A percentile compares a stretch with the other conserved stretches of the same genome.
These are phyloP conservation scores for Gryllus longicercus DNA, from an alignment of 2,888 invertebrate species.

Conservation along the genomic window DNA sequence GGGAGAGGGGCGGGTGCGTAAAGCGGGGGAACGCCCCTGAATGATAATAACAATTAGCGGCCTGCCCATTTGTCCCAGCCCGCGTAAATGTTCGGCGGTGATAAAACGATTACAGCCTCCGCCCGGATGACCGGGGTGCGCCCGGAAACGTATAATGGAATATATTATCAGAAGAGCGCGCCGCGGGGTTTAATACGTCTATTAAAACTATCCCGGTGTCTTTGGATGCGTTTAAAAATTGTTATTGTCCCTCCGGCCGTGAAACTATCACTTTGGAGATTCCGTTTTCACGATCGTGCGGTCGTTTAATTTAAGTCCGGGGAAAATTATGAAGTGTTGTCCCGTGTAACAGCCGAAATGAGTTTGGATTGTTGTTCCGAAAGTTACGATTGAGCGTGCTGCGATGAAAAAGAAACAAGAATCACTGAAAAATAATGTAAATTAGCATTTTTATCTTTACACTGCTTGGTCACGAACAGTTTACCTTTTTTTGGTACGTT, in stretches of 20 bases:
- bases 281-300: too few relatives aligned
- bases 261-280: background rate
- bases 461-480: too few relatives aligned
- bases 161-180: background rate
- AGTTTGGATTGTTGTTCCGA: too few relatives aligned
- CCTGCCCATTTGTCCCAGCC: background rate
- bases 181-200: background rate
- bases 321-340: too few relatives aligned
- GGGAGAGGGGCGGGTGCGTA: background rate
- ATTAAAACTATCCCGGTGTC: background rate
- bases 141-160: slow-evolving; percentile 1
- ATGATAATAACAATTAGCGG: slow-evolving; percentile 17
- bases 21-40: background rate
- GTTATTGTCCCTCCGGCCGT: background rate
- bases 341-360: too few relatives aligned
- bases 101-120: slow-evolving; percentile 10
- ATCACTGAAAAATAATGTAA: too few relatives aligned
- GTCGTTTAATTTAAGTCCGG: too few relatives aligned
- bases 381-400: too few relatives aligned
- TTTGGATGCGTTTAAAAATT: background rate
- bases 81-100: slow-evolving; percentile 17
- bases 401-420: too few relatives aligned
- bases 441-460: too few relatives aligned
- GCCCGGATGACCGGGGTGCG: background rate
- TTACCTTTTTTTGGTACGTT: too few relatives aligned